These are phyloP conservation scores for Hirundo rustica DNA, from an alignment of 2,797 vertebrate species.

Conservation along the genomic window DNA sequence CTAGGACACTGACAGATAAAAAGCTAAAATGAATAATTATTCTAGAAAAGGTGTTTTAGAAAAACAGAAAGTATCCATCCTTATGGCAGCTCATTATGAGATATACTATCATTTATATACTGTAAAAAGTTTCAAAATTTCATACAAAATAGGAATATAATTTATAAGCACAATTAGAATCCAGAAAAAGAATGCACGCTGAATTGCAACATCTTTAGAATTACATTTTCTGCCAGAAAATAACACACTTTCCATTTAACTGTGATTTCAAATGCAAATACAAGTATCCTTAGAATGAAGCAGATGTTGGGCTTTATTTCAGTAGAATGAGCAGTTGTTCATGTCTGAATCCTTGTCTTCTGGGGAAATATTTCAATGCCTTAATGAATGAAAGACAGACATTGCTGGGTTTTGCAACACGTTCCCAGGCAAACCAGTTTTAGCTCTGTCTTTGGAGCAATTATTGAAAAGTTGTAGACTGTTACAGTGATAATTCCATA, in stretches of 20 bases:
- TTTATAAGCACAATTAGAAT: slow-evolving; percentile 22
- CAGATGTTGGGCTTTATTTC: slow-evolving; percentile 52
- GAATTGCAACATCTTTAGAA: slow-evolving; percentile 37
- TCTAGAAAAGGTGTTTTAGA: background rate
- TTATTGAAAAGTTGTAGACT: slow-evolving; percentile 23
- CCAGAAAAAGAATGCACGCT: slow-evolving; percentile 29
- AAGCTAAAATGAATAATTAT: background rate
- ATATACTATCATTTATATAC: background rate
- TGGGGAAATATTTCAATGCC: slow-evolving; percentile 18
- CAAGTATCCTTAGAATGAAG: slow-evolving; percentile 35
- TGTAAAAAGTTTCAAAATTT: slow-evolving; percentile 9
- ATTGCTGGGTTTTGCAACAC: background rate
- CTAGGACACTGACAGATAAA: background rate
- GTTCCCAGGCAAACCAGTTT: slow-evolving; percentile 6
- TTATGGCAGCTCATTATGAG: background rate
- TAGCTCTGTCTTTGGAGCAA: slow-evolving; percentile 2
- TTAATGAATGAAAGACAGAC: slow-evolving; percentile 1
- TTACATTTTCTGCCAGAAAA: slow-evolving; percentile 30
- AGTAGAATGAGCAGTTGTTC: slow-evolving; percentile 24
- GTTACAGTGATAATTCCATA: background rate
- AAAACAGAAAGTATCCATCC: background rate
- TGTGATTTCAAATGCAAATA: slow-evolving; percentile 63
- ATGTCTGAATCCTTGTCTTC: slow-evolving; percentile 31
- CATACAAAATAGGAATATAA: background rate
- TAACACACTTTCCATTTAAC: slow-evolving; percentile 8